These are phyloP conservation scores for Mustela erminea DNA, from an alignment of 2,797 vertebrate species.

Conservation along the genomic window DNA sequence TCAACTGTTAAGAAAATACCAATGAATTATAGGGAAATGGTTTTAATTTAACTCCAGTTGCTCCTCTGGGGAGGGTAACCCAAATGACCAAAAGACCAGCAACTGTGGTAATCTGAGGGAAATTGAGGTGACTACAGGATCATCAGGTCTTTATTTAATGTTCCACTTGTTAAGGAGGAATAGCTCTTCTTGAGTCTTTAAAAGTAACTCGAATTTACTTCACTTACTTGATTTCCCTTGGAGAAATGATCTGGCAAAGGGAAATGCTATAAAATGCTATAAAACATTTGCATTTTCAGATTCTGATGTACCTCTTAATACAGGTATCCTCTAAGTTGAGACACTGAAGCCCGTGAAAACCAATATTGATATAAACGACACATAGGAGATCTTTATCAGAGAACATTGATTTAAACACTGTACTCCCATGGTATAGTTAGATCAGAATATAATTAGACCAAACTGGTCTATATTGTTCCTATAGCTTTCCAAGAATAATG, in stretches of 20 bases:
- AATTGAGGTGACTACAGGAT: background rate
- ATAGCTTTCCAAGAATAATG: conserved; percentile 8
- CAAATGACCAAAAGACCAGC: background rate
- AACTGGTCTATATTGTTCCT: background rate
- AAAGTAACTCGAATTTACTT: background rate
- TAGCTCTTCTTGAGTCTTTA: background rate
- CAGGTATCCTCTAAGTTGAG: background rate
- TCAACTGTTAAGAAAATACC: background rate
- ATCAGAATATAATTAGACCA: background rate
- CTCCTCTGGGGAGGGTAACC: background rate
- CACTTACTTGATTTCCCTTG: background rate
- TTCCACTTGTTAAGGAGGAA: background rate
- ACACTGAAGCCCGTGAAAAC: background rate
- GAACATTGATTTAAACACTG: background rate
- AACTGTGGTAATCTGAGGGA: background rate
- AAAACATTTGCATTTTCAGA: background rate
- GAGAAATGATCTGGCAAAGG: background rate
- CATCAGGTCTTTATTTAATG: background rate
- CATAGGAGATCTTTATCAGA: background rate
- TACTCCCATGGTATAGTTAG: background rate
- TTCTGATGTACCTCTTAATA: background rate
- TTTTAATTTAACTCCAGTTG: background rate
- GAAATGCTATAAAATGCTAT: background rate
- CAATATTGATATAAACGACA: background rate
- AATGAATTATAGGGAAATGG: background rate